phyloP scores from a whole-genome alignment of 2,888 invertebrate species.

The Drosophila kambysellisi region DNA sequence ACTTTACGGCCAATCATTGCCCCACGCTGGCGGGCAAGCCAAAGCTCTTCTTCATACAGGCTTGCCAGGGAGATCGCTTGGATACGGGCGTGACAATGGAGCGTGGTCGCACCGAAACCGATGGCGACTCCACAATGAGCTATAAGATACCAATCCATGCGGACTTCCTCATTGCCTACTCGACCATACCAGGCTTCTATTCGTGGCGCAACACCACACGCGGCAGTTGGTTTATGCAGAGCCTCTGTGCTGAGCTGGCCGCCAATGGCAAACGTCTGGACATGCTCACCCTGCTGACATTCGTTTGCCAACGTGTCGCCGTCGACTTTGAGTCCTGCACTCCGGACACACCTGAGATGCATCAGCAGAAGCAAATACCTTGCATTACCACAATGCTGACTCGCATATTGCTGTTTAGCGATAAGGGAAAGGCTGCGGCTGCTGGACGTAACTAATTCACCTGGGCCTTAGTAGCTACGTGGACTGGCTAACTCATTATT shows the following conservation, averaged over 20 bases:
- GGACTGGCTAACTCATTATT: constrained; percentile 35
- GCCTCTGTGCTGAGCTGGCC: constrained; percentile 92
- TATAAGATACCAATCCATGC: constrained; percentile 96
- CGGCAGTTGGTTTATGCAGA: constrained; percentile 98
- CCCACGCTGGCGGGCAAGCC: constrained; percentile 94
- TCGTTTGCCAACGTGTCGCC: constrained; percentile 93
- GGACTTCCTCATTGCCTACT: constrained; percentile 96
- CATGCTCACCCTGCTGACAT: constrained; percentile 93
- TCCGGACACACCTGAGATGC: constrained; percentile 91
- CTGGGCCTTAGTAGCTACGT: not conserved
- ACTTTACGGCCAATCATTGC: constrained; percentile 93
- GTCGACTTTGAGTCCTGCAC: constrained; percentile 96
- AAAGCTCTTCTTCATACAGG: constrained; percentile 91
- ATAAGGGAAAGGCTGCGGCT: constrained; percentile 79
- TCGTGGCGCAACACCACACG: constrained; percentile 97
- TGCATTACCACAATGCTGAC: constrained; percentile 97
- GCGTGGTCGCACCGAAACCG: constrained; percentile 88
- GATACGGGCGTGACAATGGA: constrained; percentile 91
- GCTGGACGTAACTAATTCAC: constrained; percentile 61
- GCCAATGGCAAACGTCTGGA: constrained; percentile 91
- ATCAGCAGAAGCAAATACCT: constrained; percentile 96
- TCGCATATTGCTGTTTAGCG: constrained; percentile 90
- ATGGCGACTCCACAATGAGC: constrained; percentile 88
- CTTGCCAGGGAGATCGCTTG: constrained; percentile 95
- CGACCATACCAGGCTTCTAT: constrained; percentile 96